Conservation (phyloP, 2,113 vertebrate species). For the Scopus umbretta region DNA sequence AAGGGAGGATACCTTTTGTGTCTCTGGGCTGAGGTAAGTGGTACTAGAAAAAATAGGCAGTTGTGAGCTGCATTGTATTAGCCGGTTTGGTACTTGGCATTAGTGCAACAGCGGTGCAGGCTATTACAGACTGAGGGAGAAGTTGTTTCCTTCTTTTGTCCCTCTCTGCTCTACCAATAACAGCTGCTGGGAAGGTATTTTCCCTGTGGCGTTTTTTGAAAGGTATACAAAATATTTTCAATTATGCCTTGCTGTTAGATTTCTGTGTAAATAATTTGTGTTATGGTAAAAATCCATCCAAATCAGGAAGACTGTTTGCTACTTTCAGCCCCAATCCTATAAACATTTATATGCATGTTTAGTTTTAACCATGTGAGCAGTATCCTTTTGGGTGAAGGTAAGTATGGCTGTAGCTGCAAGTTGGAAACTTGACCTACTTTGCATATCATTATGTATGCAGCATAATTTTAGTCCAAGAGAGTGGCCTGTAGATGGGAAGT, state of each 20-base stretch:
- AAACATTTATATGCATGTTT: slow-evolving; percentile 47
- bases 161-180: neutral
- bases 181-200: slow-evolving; percentile 34
- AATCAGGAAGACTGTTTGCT: slow-evolving; percentile 25
- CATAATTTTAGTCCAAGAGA: slow-evolving; percentile 28
- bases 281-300: slow-evolving; percentile 19
- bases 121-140: neutral
- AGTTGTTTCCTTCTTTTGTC: neutral
- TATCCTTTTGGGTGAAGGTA: neutral
- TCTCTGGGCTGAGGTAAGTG: neutral
- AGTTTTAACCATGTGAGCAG: slow-evolving; percentile 2
- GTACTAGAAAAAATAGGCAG: neutral
- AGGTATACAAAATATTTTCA: slow-evolving; percentile 47
- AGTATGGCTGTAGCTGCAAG: neutral
- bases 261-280: slow-evolving; percentile 55
- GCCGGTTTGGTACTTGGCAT: neutral
- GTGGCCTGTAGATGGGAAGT: slow-evolving; percentile 12
- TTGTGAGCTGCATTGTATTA: neutral
- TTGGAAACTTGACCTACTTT: slow-evolving; percentile 34
- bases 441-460: neutral
- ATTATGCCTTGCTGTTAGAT: neutral
- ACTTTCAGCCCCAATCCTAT: slow-evolving; percentile 9
- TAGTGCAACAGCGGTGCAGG: neutral
- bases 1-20: slow-evolving; percentile 17
- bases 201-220: neutral